These are phyloP conservation scores for Chunga burmeisteri DNA, from an alignment of 2,113 vertebrate genomes.

Conservation along the genomic window DNA sequence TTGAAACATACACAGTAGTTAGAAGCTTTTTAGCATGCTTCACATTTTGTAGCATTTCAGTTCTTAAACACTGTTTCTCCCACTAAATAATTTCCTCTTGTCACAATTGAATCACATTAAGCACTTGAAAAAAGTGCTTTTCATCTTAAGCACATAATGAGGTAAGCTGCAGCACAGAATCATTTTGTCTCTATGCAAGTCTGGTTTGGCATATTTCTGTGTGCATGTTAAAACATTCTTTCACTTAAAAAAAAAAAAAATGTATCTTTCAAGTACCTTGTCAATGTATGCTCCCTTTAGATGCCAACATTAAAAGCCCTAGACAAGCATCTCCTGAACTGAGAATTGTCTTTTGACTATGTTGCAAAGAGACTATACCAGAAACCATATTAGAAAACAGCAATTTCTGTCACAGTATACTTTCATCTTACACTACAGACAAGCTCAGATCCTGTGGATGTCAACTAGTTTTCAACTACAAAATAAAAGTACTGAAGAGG, in stretches of 20 bases:
- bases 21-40: background rate
- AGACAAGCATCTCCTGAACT: background rate
- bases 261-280: background rate
- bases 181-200: background rate
- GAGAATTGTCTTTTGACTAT: background rate
- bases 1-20: background rate
- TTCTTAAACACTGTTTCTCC: background rate
- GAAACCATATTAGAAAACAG: background rate
- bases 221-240: background rate
- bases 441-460: background rate
- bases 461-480: background rate
- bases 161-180: background rate
- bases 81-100: background rate
- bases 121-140: slow-evolving; percentile 5
- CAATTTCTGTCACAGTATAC: background rate
- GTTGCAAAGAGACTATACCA: background rate
- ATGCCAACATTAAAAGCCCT: background rate
- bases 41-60: background rate
- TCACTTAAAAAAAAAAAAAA: background rate
- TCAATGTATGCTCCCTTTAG: background rate
- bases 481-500: background rate
- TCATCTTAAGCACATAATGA: slow-evolving; percentile 19
- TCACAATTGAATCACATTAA: background rate
- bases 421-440: background rate
- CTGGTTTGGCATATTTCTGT: background rate